Base-by-base conservation (phyloP, 2,113 vertebrate species). In the Melanerpes formicivorus region DNA sequence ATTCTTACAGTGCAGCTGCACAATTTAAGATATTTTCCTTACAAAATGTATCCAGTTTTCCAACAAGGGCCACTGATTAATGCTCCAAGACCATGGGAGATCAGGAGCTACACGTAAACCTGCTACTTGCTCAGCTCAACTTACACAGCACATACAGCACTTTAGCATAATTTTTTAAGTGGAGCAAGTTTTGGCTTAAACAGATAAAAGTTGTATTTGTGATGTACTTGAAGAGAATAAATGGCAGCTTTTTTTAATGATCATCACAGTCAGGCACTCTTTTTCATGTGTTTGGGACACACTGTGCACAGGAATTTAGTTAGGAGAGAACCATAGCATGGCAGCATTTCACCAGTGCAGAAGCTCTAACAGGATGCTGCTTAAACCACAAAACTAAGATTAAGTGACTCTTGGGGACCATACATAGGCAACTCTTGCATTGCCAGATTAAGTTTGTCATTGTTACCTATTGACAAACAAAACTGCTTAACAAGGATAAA, bases 31-130 rank as follows among this genome's bases (percentile, higher is more conserved):
- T 59, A 42, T 82, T 82, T 82, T 84, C 18, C 78, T 52, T 26
- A 18, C 52, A 73, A 55, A 76, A 69, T 1, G 3, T 40, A 59
- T 58, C n/a, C 46, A 80, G n/a, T 15, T 72, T 34, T 29, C 63
- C 52, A 84, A 3, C 0, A 0, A 54, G 10, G 25, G 16, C 34
- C 58, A 18, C 2, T 44, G 29, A 82, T 59, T n/a, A 65, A 46
- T 11, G 14, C 7, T 60, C 8, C 11, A 48, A 42, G 10, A 34
- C 44, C 30, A 27, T 17, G 8, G 15, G 34, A 79, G 59, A 63
- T 12, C 29, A 70, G 64, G n/a, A 80, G n/a, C 21, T 65, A 73
- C 63, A 73, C 9, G 30, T 2, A 56, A 78, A 60, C 34, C n/a
- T 72, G 5, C 15, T 27, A 12, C 14, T 69, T 48, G 34, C 42